Base-by-base conservation (phyloP, 2,888 invertebrate genomes). In the Liopterus haemorrhoidalis region DNA sequence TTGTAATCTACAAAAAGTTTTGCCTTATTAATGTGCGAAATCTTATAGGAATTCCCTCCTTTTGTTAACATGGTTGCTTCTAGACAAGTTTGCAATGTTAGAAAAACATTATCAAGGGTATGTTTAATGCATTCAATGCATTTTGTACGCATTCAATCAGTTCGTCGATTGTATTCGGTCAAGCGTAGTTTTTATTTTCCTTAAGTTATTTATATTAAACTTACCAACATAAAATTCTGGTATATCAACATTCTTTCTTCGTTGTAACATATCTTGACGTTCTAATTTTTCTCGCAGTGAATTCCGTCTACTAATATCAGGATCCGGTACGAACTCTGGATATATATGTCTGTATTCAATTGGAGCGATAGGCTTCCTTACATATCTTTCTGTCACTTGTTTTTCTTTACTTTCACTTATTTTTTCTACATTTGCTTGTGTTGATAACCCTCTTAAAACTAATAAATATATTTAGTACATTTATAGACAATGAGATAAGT, bases 201-300 rank as follows among this genome's bases (percentile, higher is more conserved):
- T 9, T 28, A 8, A 5, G 5, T 28, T 11, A 8, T 5, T 28
- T 9, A 28, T 9, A 11, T 9, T 9, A 8, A 39, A 67, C 81
- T 66, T 65, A 85, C 89, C 97, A 59, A 96, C 95, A 74, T 96
- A 99, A 73, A 99, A 99, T 66, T 97, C 96, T 0, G 99, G 97
- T 52, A 99, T 85, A 62, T 89, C 85, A 51, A 99, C 75, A 49
- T 84, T 74, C 38, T 69, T 70, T 55, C 95, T 74, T 46, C 99
- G 74, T 46, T 81, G 79, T 20, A 97, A 63, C 97, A 99, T 97
- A 64, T 99, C 99, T 49, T 73, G 70, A 48, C 97, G 75, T 63
- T 97, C 96, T 11, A 99, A 67, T 63, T 84, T 88, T 64, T 99
- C 97, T 42, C 85, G 72, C 0, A 93, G 66, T 6, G 71, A 62